Percentiles rank a stretch among this genome's conserved stretches.
These are phyloP conservation scores for Periparus ater DNA, from an alignment of 2,797 vertebrate genomes.

Conservation along the genomic window DNA sequence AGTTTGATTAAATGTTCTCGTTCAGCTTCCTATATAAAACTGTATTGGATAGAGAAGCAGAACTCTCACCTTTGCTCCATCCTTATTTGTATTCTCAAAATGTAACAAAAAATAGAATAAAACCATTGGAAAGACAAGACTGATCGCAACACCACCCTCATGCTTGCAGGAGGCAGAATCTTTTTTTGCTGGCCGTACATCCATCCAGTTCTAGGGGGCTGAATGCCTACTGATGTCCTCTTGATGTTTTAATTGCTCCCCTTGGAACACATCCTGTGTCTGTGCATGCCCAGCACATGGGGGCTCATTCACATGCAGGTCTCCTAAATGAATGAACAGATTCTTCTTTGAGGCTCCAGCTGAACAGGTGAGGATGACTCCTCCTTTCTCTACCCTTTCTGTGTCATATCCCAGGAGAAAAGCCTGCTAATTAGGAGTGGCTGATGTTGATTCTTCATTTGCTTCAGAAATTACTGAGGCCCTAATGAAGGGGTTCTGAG, in stretches of 20 bases:
- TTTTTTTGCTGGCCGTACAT: background rate
- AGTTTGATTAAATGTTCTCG: background rate
- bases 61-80: background rate
- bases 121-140: background rate
- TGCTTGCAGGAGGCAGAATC: background rate
- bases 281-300: background rate
- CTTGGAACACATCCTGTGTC: background rate
- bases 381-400: background rate
- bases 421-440: background rate
- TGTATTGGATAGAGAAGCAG: background rate
- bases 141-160: background rate
- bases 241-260: background rate
- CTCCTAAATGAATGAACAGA: background rate
- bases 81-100: background rate
- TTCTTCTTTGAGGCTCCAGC: background rate
- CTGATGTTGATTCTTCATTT: background rate
- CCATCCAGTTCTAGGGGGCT: background rate
- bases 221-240: background rate
- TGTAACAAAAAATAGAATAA: background rate
- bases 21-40: constrained; percentile 32
- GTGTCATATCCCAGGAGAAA: background rate
- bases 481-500: background rate
- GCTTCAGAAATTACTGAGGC: background rate
- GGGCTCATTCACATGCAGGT: background rate
- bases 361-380: background rate